Evolutionary conservation across 2,888 invertebrate genomes (phyloP).

Genomic region (Herminia tarsipennalis): DNA sequence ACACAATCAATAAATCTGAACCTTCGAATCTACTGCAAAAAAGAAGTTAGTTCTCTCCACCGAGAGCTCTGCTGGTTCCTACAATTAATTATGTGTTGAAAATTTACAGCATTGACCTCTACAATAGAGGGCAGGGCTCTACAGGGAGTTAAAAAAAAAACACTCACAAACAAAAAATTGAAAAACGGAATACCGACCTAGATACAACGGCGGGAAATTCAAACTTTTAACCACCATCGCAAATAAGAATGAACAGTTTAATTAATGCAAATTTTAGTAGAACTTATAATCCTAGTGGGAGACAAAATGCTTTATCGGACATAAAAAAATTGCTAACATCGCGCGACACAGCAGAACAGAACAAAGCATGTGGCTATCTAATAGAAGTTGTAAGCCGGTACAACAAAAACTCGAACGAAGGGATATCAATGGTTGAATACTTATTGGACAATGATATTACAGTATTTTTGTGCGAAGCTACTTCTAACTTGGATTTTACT

Average conservation of each 20-base stretch:
- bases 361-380: slow-evolving; percentile 74
- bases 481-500: slow-evolving; percentile 72
- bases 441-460: slow-evolving; percentile 75
- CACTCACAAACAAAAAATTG: not conserved
- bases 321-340: slow-evolving; percentile 75
- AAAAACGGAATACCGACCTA: not conserved
- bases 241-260: slow-evolving; percentile 62
- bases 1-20: too few relatives aligned
- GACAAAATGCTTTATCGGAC: slow-evolving; percentile 72
- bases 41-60: too few relatives aligned
- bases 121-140: too few relatives aligned
- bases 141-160: not conserved
- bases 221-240: not conserved
- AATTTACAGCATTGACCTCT: too few relatives aligned
- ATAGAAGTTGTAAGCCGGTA: slow-evolving; percentile 70
- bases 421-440: slow-evolving; percentile 64
- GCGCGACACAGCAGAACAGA: slow-evolving; percentile 70
- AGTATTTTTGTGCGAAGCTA: slow-evolving; percentile 78
- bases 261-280: slow-evolving; percentile 69
- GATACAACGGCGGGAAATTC: slow-evolving; percentile 5
- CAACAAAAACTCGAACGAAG: slow-evolving; percentile 61
- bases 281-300: slow-evolving; percentile 73
- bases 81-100: too few relatives aligned
- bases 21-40: too few relatives aligned
- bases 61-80: too few relatives aligned